Evolutionary conservation across 2,888 invertebrate species (phyloP), one percentile per base, ranked within the genome.

Genomic region (Lomographa bimaculata): DNA sequence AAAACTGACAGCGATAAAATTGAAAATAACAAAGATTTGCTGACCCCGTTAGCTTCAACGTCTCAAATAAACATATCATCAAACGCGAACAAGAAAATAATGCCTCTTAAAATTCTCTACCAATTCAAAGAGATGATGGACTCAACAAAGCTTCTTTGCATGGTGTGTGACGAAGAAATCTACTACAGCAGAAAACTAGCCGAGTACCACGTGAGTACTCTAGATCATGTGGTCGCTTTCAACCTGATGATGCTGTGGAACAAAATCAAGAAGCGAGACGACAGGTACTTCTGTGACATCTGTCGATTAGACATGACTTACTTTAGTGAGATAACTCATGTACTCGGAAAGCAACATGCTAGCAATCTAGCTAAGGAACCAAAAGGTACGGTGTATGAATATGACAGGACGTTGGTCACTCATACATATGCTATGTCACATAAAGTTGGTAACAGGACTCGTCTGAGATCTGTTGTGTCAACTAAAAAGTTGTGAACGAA

Each of bases 221-320:
- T 40, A 0, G 40, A 50, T 9, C 50, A 50, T 10, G 24, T 50
- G 0, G 43, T 50, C 0, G 27, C 42, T 2, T 46, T 39, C 24
- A 46, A 50, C 6, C n/a, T 50, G 5, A 28, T 44, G 38, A 54
- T 50, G 50, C 9, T 50, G 1, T 50, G 50, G 45, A 46, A 48
- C 5, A 46, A 49, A 16, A 41, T 46, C 2, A 49, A 46, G 27
- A 39, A 29, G n/a, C 16, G 23, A 3, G 30, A 43, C 1, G 39
- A 53, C 10, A 41, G 28, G 0, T 52, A 52, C 7, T 48, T 34
- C 9, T 52, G 51, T 11, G 44, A 44, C 24, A 14, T 36, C 0
- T 52, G 51, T 12, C 34, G 25, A 11, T 34, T 29, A 2, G 40
- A 50, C 7, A 23, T 50, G 1, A 50, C 50, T 0, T 50, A 50